Base-by-base conservation (phyloP, 2,113 vertebrate species). In the Etheostoma cragini region DNA sequence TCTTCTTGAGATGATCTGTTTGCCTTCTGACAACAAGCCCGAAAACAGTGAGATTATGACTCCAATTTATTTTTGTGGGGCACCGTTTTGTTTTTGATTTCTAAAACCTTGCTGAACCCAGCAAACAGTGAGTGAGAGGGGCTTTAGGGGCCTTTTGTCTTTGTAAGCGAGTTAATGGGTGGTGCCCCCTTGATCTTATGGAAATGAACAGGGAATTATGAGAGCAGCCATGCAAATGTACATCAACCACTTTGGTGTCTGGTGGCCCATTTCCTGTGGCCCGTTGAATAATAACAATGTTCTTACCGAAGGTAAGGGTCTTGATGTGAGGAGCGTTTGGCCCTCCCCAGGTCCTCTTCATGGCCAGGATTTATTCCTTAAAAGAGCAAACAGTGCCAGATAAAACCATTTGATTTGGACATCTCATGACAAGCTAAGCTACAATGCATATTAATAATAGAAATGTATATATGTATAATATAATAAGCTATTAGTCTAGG, bases 221-320 rank as follows among this genome's bases (percentile, higher is more conserved):
- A 93, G 91, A 88, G 91, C 83, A 65, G 87, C 91, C 92, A 94
- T 94, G 92, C 93, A 94, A 94, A 94, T 94, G 91, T 93, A 93
- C 93, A 92, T 91, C 90, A 94, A 88, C 91, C 93, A 94, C 93
- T 94, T 91, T 93, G 91, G 92, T 90, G 91, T 91, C 92, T 94
- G 93, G 91, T 94, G 92, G 93, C 91, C 90, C 86, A 93, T 94
- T 94, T 93, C 89, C 91, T 91, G 91, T 91, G 90, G 91, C 89
- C 90, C 69, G 88, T 72, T 89, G 92, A 92, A 94, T 92, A 93
- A 93, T 83, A 90, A 93, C 87, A 94, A 88, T 83, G 92, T 92
- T 92, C 90, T 93, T 93, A 94, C 92, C 92, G 49, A 67, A 87
- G 90, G 88, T 91, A 92, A 94, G 93, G 92, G 92, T 93, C 92